A percentile compares a stretch with the other conserved stretches of the same genome.
Evolutionary conservation across 2,888 invertebrate species (phyloP).

Genomic region (Leptopterna dolabrata): DNA sequence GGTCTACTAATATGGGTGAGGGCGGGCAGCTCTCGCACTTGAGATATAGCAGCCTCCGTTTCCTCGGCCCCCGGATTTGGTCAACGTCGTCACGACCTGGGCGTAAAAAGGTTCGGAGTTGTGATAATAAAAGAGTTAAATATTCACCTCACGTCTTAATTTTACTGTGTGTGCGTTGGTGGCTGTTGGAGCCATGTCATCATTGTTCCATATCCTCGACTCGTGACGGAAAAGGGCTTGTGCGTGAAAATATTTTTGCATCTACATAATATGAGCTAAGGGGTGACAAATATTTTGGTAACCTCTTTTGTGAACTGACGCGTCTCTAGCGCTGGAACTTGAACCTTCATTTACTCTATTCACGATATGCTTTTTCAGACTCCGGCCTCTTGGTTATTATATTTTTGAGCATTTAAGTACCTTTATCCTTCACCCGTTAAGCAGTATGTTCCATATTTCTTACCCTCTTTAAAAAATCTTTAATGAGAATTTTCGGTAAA

Average conservation of each 20-base stretch:
- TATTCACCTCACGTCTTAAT: slow-evolving; percentile 18
- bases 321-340: too few relatives aligned
- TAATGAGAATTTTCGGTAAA: too few relatives aligned
- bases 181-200: not conserved
- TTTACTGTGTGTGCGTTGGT: not conserved
- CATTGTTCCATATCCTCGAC: not conserved
- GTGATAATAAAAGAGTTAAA: not conserved
- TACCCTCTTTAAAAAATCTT: too few relatives aligned
- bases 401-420: too few relatives aligned
- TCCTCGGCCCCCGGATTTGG: not conserved
- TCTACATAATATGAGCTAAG: not conserved
- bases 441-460: too few relatives aligned
- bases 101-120: not conserved
- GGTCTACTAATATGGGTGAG: not conserved
- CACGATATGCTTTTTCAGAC: too few relatives aligned
- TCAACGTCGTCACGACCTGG: slow-evolving; percentile 5
- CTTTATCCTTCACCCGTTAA: too few relatives aligned
- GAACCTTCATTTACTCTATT: too few relatives aligned
- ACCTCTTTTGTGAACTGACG: not conserved
- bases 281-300: not conserved
- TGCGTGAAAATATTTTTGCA: not conserved
- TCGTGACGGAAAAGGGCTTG: not conserved
- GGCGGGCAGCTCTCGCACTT: not conserved
- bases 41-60: not conserved
- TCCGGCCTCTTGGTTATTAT: too few relatives aligned